These are phyloP conservation scores for Sepioteuthis lessoniana DNA, from an alignment of 2,888 invertebrate genomes.

Conservation along the genomic window DNA sequence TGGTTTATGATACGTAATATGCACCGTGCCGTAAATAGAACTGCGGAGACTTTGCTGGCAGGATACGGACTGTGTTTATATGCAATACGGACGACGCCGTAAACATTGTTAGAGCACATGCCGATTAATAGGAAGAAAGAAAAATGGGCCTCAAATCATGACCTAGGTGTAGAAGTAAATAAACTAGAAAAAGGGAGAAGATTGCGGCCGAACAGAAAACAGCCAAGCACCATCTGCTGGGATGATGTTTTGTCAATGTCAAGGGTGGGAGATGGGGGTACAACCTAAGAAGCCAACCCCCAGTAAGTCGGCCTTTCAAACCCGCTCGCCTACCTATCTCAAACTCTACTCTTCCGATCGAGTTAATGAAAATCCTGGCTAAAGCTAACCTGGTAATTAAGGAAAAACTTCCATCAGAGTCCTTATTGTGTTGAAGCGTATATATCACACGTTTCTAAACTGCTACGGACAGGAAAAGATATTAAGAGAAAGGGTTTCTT, in stretches of 20 bases:
- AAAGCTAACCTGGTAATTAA: not conserved
- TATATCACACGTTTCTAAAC: not conserved
- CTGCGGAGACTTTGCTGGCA: not conserved
- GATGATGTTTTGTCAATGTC: not conserved
- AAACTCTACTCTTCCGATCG: not conserved
- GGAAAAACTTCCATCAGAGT: not conserved
- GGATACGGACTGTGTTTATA: not conserved
- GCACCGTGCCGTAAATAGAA: slow-evolving; percentile 13
- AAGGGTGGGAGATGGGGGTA: not conserved
- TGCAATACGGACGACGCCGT: not conserved
- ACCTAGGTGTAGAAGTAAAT: not conserved
- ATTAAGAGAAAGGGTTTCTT: not conserved
- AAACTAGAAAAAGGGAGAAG: slow-evolving; percentile 15
- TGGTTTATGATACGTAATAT: not conserved
- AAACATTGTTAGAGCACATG: slow-evolving; percentile 16
- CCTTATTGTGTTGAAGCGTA: slow-evolving; percentile 20
- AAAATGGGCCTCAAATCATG: not conserved
- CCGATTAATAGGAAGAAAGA: not conserved
- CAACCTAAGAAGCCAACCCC: not conserved
- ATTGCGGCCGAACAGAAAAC: not conserved
- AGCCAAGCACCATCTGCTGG: slow-evolving; percentile 33
- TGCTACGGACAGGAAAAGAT: not conserved
- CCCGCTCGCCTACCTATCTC: not conserved
- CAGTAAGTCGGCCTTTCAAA: not conserved
- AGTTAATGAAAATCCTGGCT: not conserved